Base-by-base conservation (phyloP, 2,113 vertebrate genomes). In the Python bivittatus region DNA sequence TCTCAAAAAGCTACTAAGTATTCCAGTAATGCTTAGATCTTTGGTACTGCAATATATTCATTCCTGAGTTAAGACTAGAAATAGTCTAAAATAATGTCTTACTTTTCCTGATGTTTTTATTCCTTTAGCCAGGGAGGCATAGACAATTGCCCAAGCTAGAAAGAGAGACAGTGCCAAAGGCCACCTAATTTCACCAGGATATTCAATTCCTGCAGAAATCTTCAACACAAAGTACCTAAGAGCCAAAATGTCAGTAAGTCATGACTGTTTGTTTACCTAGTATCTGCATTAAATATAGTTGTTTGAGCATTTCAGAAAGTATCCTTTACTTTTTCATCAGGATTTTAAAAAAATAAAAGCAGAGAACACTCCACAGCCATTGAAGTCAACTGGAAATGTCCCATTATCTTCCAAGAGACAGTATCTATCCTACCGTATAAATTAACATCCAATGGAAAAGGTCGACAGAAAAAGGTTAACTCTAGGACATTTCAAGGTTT, bases 31-130 rank as follows among this genome's bases (percentile, higher is more conserved):
- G 22, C 0, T 56, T 57, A 38, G 9, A 3, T 1, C 64, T 86
- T 53, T 44, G 44, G 4, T 68, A 86, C 27, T 48, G 27, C 0
- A 0, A 6, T 88, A 23, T 3, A 89, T 88, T 79, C 89, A 90
- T 6, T 83, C 5, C 15, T 89, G 56, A 10, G 6, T 52, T 58
- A 86, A 1, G 2, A 22, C 27, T 48, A 29, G 10, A 42, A 57
- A n/a, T 6, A 6, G 8, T 89, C 33, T 8, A 13, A 88, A 33
- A 23, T 89, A 94, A 93, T 8, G 15, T 79, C 98, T 98, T 98
- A 99, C 99, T 98, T 99, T 99, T 95, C 99, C 99, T 52, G 99
- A 99, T 89, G 99, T 98, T 98, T 99, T 99, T 98, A 99, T 99
- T 96, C 99, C 99, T 98, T 99, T 99, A 72, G 99, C 99, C 93